These are phyloP conservation scores for Oligia strigilis DNA, from an alignment of 2,888 invertebrate genomes.

Conservation along the genomic window DNA sequence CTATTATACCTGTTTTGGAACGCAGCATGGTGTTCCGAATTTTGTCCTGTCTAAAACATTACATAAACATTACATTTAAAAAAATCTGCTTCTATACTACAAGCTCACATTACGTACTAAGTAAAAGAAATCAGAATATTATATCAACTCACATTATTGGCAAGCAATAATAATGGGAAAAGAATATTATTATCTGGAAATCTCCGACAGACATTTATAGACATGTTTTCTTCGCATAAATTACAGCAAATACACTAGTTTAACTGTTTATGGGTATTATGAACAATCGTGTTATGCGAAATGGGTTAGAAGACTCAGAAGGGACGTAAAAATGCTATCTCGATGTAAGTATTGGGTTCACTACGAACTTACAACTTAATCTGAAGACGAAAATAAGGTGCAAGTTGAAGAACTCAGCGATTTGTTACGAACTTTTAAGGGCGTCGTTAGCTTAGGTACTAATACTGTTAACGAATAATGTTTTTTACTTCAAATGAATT, in stretches of 20 bases:
- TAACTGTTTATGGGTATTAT: constrained; percentile 30
- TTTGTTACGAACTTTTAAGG: background rate
- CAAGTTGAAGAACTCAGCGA: constrained; percentile 64
- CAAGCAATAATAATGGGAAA: background rate
- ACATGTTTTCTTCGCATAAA: constrained; percentile 51
- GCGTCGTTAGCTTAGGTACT: background rate
- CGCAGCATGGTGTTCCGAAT: no score
- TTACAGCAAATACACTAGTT: constrained; percentile 23
- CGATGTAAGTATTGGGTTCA: constrained; percentile 77
- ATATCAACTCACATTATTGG: background rate
- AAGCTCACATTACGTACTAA: background rate
- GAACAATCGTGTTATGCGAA: constrained; percentile 40
- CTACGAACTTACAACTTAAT: constrained; percentile 78
- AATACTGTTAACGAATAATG: background rate
- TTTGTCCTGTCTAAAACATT: no score
- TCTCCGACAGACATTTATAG: constrained; percentile 33
- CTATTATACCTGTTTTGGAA: no score
- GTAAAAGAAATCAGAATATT: background rate
- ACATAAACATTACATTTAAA: background rate
- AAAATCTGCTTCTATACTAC: background rate
- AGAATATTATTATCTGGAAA: constrained; percentile 30
- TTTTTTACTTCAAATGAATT: background rate
- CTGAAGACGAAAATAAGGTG: constrained; percentile 68
- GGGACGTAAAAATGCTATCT: constrained; percentile 71
- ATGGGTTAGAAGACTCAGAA: constrained; percentile 36